Conservation (phyloP, 1,140 invertebrate genomes). For the Euwallacea similis region DNA sequence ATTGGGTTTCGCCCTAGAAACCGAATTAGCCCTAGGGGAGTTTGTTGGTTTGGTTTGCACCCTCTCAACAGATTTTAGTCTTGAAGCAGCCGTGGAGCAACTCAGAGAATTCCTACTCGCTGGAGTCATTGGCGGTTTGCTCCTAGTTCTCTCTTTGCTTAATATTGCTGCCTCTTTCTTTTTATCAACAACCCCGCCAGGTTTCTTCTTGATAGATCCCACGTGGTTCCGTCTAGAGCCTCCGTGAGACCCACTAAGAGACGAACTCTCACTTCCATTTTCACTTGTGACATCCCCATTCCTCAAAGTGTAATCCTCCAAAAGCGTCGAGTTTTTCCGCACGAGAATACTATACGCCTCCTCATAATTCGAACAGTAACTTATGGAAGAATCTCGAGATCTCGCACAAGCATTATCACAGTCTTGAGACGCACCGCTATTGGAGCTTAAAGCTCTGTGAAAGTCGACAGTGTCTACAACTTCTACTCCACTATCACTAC, state of each 20-base stretch:
- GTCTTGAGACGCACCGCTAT: slow-evolving; percentile 67
- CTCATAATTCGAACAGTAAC: slow-evolving; percentile 71
- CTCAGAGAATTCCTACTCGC: slow-evolving; percentile 48
- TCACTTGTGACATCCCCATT: slow-evolving; percentile 64
- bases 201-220: slow-evolving; percentile 51
- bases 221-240: slow-evolving; percentile 42
- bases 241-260: slow-evolving; percentile 58
- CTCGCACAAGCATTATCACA: slow-evolving; percentile 57
- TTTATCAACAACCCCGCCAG: neutral
- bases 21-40: slow-evolving; percentile 32
- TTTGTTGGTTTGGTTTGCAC: slow-evolving; percentile 34
- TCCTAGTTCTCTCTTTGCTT: slow-evolving; percentile 44
- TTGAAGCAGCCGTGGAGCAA: slow-evolving; percentile 58
- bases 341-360: slow-evolving; percentile 61
- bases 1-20: slow-evolving; percentile 36
- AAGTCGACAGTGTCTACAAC: slow-evolving; percentile 59
- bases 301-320: slow-evolving; percentile 53
- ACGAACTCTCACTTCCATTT: slow-evolving; percentile 75
- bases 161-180: slow-evolving; percentile 51
- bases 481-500: slow-evolving; percentile 78
- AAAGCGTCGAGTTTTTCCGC: slow-evolving; percentile 55
- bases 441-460: slow-evolving; percentile 58
- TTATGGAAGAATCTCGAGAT: slow-evolving; percentile 75
- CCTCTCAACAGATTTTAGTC: slow-evolving; percentile 49
- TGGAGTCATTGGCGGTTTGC: slow-evolving; percentile 55